Evolutionary conservation across 2,888 invertebrate genomes (phyloP).

Genomic region (Euzophera pinguis): DNA sequence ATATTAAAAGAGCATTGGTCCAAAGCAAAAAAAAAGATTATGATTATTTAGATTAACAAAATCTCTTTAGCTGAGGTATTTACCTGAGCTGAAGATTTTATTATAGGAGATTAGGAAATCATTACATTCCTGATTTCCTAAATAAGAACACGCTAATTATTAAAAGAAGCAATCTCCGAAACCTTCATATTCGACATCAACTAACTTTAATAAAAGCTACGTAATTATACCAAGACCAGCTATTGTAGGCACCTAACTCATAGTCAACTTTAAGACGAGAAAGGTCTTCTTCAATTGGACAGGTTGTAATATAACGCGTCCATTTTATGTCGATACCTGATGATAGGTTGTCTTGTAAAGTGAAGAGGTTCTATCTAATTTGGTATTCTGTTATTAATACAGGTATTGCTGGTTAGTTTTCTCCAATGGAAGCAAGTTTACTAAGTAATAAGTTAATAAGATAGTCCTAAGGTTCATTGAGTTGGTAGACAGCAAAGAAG

Average conservation of each 20-base stretch:
- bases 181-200: constrained; percentile 12
- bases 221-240: constrained; percentile 16
- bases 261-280: not conserved
- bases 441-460: not conserved
- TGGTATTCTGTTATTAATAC: not conserved
- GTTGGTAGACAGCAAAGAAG: not conserved
- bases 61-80: no score
- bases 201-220: constrained; percentile 19
- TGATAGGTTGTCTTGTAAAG: not conserved
- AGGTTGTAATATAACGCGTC: not conserved
- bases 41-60: no score
- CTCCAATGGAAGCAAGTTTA: not conserved
- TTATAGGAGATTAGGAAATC: no score
- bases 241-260: not conserved
- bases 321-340: not conserved
- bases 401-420: not conserved
- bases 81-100: not conserved
- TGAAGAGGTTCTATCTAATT: not conserved
- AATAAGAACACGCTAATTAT: constrained; percentile 8
- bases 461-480: not conserved
- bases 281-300: not conserved
- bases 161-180: constrained; percentile 5
- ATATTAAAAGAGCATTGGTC: no score
- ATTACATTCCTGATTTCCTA: no score
- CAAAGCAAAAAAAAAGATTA: no score